Evolutionary conservation across 2,888 invertebrate species (phyloP).

Genomic region (Bimastos eiseni): DNA sequence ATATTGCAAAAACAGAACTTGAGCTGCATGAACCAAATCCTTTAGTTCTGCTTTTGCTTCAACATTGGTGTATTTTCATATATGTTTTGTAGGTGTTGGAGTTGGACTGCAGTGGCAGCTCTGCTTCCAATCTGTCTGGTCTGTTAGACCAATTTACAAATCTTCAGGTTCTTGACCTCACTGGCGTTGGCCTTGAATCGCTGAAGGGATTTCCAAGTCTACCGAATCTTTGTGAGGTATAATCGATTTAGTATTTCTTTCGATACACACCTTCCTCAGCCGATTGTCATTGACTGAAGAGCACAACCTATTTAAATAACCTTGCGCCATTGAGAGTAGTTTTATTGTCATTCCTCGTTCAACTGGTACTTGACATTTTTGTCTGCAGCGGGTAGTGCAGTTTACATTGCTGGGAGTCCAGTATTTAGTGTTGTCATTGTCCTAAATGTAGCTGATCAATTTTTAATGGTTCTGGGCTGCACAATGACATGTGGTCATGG

Average conservation of each 20-base stretch:
- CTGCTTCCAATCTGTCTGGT: slow-evolving; percentile 65
- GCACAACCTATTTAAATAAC: not conserved
- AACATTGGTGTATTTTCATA: not conserved
- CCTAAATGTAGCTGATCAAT: too few relatives aligned
- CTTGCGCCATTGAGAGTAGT: not conserved
- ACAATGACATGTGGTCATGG: too few relatives aligned
- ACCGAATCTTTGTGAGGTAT: slow-evolving; percentile 83
- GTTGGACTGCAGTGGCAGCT: not conserved
- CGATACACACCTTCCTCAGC: not conserved
- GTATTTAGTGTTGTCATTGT: too few relatives aligned
- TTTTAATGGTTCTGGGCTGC: too few relatives aligned
- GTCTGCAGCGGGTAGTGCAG: too few relatives aligned
- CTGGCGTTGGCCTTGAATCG: slow-evolving; percentile 91
- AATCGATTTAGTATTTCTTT: not conserved
- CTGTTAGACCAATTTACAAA: slow-evolving; percentile 89
- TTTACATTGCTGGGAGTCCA: too few relatives aligned
- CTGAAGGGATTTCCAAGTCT: slow-evolving; percentile 94
- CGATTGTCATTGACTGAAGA: not conserved
- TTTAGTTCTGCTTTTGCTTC: not conserved
- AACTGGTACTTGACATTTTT: too few relatives aligned
- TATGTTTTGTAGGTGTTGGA: not conserved
- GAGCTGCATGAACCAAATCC: not conserved
- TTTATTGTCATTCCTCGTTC: too few relatives aligned
- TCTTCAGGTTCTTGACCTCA: slow-evolving; percentile 86
- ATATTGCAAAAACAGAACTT: too few relatives aligned